Evolutionary conservation across 2,888 invertebrate genomes (phyloP), one percentile per base, ranked within the genome.

Genomic region (Tillus elongatus): DNA sequence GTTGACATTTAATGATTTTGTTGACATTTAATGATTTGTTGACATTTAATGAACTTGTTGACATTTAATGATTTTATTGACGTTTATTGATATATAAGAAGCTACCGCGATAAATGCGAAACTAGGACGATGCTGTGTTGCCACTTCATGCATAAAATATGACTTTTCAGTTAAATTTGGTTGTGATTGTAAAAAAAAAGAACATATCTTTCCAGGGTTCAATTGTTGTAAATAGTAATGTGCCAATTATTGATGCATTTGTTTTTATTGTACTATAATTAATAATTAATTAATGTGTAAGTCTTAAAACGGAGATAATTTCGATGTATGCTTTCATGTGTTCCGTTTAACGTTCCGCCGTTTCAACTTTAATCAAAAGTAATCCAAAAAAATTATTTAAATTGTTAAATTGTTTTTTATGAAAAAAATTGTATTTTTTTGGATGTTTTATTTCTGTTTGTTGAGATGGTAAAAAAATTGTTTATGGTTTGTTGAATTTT

Each of bases 131-230:
- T n/a, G n/a, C n/a, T n/a, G n/a, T n/a, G n/a, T n/a, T n/a, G n/a
- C n/a, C n/a, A n/a, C n/a, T n/a, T n/a, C n/a, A n/a, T n/a, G n/a
- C n/a, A n/a, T n/a, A n/a, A n/a, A n/a, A n/a, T n/a, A n/a, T n/a
- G n/a, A n/a, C n/a, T n/a, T n/a, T n/a, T n/a, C n/a, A n/a, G n/a
- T n/a, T n/a, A n/a, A n/a, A n/a, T n/a, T n/a, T n/a, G n/a, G n/a
- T n/a, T n/a, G n/a, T n/a, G n/a, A n/a, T n/a, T n/a, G n/a, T n/a
- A n/a, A n/a, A n/a, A n/a, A n/a, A 19, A 6, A 19, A 19, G 6
- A 8, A 19, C 66, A 66, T 66, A 65, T 66, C 66, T 64, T 63
- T 64, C 66, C 67, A 67, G 66, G 66, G 67, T 67, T 60, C 58
- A 57, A 63, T 58, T 56, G 52, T 59, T 61, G 62, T 63, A 63